Percentiles rank a stretch among this genome's conserved stretches.
phyloP scores from a whole-genome alignment of 1,140 invertebrate genomes.

The Apis florea region DNA sequence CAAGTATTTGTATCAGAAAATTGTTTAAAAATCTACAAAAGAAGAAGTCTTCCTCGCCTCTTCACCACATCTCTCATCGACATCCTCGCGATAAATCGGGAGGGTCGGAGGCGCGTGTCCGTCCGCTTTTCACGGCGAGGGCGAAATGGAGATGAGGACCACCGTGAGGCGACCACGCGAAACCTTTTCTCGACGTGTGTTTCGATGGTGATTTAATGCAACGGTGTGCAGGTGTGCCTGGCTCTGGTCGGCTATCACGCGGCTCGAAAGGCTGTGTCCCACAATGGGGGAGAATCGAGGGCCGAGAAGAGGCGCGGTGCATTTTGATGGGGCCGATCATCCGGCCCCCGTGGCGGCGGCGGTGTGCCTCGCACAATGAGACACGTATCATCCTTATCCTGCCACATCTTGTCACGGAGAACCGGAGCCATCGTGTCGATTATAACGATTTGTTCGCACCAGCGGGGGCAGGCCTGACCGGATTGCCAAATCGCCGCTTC shows the following conservation, averaged over 20 bases:
- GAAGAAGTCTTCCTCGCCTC: background rate
- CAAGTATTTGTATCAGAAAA: no score
- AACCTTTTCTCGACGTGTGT: slow-evolving; percentile 28
- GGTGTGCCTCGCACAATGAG: slow-evolving; percentile 53
- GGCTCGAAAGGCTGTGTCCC: slow-evolving; percentile 5
- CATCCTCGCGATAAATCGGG: slow-evolving; percentile 47
- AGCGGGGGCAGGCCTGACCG: slow-evolving; percentile 51
- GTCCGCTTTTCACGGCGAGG: slow-evolving; percentile 41
- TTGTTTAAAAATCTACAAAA: no score
- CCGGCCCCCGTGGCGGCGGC: slow-evolving; percentile 3
- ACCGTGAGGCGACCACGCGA: slow-evolving; percentile 38
- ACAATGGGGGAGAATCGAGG: slow-evolving; percentile 53
- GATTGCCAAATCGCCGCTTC: slow-evolving; percentile 34
- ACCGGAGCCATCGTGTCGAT: slow-evolving; percentile 61
- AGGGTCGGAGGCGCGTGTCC: slow-evolving; percentile 2
- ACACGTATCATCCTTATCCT: slow-evolving; percentile 69
- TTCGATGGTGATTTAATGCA: slow-evolving; percentile 61
- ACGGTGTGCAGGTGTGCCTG: slow-evolving; percentile 53
- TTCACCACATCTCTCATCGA: background rate
- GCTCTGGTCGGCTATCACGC: slow-evolving; percentile 44
- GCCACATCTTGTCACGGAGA: slow-evolving; percentile 65
- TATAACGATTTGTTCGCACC: slow-evolving; percentile 67
- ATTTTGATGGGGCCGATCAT: slow-evolving; percentile 64
- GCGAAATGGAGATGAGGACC: slow-evolving; percentile 53
- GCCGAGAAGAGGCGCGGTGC: slow-evolving; percentile 49